These are phyloP conservation scores for Eustalomyia histrio DNA, from an alignment of 2,888 invertebrate species.

Conservation along the genomic window DNA sequence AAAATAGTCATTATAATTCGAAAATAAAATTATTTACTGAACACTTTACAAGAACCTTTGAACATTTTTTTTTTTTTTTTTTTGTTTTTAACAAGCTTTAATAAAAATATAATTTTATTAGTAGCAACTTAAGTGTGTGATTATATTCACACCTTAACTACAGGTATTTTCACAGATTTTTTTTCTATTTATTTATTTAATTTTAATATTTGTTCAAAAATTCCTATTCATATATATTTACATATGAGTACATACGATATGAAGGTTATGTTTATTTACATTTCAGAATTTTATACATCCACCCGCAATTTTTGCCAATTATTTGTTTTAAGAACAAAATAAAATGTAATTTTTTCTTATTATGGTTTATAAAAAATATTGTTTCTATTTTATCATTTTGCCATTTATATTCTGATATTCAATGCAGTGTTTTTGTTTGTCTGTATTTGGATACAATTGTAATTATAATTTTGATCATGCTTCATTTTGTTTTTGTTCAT, in stretches of 20 bases:
- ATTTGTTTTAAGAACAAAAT: no score
- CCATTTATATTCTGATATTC: background rate
- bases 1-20: no score
- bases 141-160: conserved; percentile 37
- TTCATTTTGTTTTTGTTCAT: conserved; percentile 27
- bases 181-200: conserved; percentile 2
- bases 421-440: background rate
- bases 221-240: background rate
- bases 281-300: background rate
- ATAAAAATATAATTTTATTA: background rate
- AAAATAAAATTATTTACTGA: no score
- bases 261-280: background rate
- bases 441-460: background rate
- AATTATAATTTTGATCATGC: conserved; percentile 47
- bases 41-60: no score
- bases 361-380: no score
- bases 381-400: no score
- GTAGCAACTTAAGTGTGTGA: conserved; percentile 26
- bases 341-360: no score
- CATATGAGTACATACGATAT: no score
- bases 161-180: background rate
- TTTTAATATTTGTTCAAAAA: background rate
- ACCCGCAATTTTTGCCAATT: no score
- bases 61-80: no score
- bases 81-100: no score